These are phyloP conservation scores for Ctenicera cuprea DNA, from an alignment of 2,888 invertebrate species.

Conservation along the genomic window DNA sequence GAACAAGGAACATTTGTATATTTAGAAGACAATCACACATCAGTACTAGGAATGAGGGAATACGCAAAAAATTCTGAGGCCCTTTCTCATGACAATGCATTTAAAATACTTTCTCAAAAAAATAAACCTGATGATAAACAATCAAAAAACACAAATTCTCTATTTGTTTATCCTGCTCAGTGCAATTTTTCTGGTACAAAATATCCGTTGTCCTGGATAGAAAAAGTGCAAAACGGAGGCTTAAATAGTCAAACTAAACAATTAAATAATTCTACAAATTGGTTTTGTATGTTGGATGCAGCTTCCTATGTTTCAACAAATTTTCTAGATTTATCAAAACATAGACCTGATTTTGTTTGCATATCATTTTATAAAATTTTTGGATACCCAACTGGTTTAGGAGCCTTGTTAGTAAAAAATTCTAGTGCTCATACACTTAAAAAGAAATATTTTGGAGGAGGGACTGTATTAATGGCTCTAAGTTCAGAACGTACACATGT, in stretches of 20 bases:
- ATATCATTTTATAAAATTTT: conserved; percentile 98
- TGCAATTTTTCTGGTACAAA: conserved; percentile 97
- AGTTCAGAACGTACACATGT: conserved; percentile 83
- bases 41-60: conserved; percentile 94
- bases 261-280: conserved; percentile 69
- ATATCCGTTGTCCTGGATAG: conserved; percentile 86
- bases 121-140: conserved; percentile 1
- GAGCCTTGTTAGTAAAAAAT: conserved; percentile 89
- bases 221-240: conserved; percentile 77
- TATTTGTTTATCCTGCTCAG: conserved; percentile 93
- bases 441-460: conserved; percentile 93
- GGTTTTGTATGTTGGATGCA: conserved; percentile 91
- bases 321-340: conserved; percentile 81
- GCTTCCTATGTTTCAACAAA: conserved; percentile 88
- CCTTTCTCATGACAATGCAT: conserved; percentile 77
- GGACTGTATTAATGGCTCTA: conserved; percentile 91
- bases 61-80: conserved; percentile 77
- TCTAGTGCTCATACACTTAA: conserved; percentile 77
- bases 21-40: conserved; percentile 95
- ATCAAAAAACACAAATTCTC: conserved; percentile 70
- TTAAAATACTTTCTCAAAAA: conserved; percentile 63
- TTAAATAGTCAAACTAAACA: conserved; percentile 71
- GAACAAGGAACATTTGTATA: conserved; percentile 83
- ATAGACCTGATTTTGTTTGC: conserved; percentile 91
- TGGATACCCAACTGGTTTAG: conserved; percentile 96